These are phyloP conservation scores for Micromys minutus DNA, from an alignment of 2,113 vertebrate species.

Conservation along the genomic window DNA sequence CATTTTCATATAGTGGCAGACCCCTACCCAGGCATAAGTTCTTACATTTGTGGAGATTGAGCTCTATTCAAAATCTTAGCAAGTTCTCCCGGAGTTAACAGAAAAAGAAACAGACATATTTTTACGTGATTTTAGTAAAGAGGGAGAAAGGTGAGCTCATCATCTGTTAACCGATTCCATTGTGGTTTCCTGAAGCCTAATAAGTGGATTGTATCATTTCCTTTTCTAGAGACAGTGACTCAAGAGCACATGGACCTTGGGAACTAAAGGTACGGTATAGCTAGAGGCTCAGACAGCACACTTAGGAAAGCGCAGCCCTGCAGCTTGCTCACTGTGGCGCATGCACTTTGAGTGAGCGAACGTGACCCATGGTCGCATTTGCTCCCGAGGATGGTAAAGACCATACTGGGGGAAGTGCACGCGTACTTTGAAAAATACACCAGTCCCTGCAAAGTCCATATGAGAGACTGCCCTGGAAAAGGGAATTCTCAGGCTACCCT, in stretches of 20 bases:
- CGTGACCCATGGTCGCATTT: background rate
- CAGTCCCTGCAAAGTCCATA: background rate
- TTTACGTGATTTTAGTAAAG: slow-evolving; percentile 53
- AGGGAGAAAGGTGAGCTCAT: slow-evolving; percentile 39
- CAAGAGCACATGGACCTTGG: slow-evolving; percentile 73
- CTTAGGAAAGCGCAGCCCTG: slow-evolving; percentile 21
- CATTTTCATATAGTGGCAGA: background rate
- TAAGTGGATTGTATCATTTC: slow-evolving; percentile 78
- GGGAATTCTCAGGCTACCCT: background rate
- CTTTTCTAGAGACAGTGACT: slow-evolving; percentile 79
- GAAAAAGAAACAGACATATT: background rate
- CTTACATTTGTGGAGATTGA: slow-evolving; percentile 26
- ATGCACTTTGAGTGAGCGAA: background rate
- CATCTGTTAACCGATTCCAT: slow-evolving; percentile 35
- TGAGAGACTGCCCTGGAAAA: background rate
- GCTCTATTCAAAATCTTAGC: background rate
- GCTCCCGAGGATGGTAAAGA: background rate
- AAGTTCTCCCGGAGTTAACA: background rate
- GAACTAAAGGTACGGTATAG: slow-evolving; percentile 68
- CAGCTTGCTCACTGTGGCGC: background rate
- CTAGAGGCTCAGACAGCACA: slow-evolving; percentile 8
- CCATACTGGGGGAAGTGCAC: slow-evolving; percentile 26
- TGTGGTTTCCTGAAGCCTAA: slow-evolving; percentile 63
- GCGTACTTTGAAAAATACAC: slow-evolving; percentile 17
- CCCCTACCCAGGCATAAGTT: background rate